Percentiles rank a stretch among this genome's conserved stretches.
phyloP scores from a whole-genome alignment of 2,113 vertebrate genomes.

The Colaptes auratus region DNA sequence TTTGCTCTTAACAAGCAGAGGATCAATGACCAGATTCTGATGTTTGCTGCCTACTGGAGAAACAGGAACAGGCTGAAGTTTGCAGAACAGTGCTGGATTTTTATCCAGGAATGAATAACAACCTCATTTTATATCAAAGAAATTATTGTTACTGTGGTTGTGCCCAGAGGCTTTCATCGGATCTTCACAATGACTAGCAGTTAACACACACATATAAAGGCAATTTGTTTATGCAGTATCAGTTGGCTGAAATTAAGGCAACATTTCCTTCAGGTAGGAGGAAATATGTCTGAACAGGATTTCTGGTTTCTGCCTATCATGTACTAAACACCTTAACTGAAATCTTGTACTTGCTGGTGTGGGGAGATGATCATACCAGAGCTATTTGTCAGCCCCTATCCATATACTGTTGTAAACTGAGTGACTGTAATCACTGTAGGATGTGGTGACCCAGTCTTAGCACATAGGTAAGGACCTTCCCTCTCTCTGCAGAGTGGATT shows the following conservation, averaged over 20 bases:
- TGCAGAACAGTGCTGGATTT: not conserved
- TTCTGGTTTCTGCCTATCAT: not conserved
- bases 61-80: not conserved
- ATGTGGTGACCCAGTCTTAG: not conserved
- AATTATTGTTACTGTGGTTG: not conserved
- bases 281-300: not conserved
- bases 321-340: not conserved
- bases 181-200: not conserved
- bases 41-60: not conserved
- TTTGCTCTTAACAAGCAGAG: constrained; percentile 5
- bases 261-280: not conserved
- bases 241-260: not conserved
- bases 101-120: not conserved
- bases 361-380: not conserved
- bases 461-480: not conserved
- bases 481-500: accelerated
- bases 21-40: not conserved
- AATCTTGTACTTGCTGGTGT: not conserved
- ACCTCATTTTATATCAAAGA: not conserved
- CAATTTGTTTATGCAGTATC: not conserved
- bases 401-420: accelerated
- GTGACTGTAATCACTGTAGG: not conserved
- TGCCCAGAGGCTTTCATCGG: accelerated
- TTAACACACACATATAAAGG: not conserved
- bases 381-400: not conserved